phyloP scores from a whole-genome alignment of 1,140 invertebrate genomes.

The Orius insidiosus region DNA sequence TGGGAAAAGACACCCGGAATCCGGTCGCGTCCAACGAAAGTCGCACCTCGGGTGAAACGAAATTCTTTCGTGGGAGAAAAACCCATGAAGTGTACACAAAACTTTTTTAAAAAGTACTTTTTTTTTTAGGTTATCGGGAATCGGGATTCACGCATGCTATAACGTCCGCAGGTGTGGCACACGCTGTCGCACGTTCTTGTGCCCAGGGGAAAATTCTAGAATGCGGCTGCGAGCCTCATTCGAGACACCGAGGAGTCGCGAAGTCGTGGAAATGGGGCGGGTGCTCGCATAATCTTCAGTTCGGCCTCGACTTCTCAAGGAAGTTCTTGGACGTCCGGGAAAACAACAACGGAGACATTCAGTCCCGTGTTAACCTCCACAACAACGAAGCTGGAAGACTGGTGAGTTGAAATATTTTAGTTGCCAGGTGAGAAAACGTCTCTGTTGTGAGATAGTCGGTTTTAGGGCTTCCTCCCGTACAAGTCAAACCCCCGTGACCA shows the following conservation, averaged over 20 bases:
- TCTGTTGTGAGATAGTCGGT: neutral
- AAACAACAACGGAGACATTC: constrained; percentile 53
- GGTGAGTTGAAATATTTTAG: constrained; percentile 34
- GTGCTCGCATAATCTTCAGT: constrained; percentile 64
- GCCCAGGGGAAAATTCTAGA: constrained; percentile 70
- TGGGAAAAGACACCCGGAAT: too few species aligned
- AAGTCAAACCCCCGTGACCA: too few species aligned
- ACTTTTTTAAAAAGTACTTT: too few species aligned
- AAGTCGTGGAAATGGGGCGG: constrained; percentile 69
- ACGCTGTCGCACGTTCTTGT: constrained; percentile 78
- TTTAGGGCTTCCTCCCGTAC: too few species aligned
- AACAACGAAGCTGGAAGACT: constrained; percentile 88
- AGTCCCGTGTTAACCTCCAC: constrained; percentile 90
- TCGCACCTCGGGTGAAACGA: too few species aligned
- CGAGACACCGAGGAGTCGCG: neutral
- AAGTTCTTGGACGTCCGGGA: constrained; percentile 71
- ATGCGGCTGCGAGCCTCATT: constrained; percentile 57
- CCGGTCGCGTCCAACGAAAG: too few species aligned
- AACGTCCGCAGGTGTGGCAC: constrained; percentile 74
- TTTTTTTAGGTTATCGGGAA: constrained; percentile 62
- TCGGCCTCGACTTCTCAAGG: constrained; percentile 56
- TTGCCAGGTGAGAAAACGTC: constrained; percentile 4
- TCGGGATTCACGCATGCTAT: constrained; percentile 85
- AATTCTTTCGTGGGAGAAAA: too few species aligned
- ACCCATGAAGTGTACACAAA: too few species aligned